phyloP scores from a whole-genome alignment of 1,140 invertebrate species.

The Hycleus cichorii region DNA sequence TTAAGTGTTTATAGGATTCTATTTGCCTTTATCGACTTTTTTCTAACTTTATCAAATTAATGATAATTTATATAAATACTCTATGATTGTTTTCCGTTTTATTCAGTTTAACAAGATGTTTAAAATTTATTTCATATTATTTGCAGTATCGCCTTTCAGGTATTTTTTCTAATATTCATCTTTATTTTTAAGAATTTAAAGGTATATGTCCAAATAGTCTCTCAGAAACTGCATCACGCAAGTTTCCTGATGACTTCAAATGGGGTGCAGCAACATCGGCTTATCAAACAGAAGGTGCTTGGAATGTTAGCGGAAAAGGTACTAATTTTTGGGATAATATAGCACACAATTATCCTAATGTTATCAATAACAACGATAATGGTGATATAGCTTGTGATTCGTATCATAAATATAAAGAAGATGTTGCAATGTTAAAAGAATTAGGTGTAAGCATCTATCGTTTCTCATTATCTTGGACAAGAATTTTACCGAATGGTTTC shows the following conservation, averaged over 20 bases:
- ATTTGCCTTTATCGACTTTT: too few relatives aligned
- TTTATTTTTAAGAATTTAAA: too few relatives aligned
- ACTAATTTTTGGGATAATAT: constrained; percentile 40
- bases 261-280: constrained; percentile 44
- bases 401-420: constrained; percentile 46
- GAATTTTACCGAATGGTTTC: constrained; percentile 49
- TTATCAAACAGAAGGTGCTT: constrained; percentile 66
- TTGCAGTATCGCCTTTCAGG: too few relatives aligned
- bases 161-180: too few relatives aligned
- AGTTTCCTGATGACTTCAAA: constrained; percentile 46
- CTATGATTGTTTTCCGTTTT: too few relatives aligned
- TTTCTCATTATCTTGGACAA: constrained; percentile 56
- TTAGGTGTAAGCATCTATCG: constrained; percentile 48
- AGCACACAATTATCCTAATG: constrained; percentile 26
- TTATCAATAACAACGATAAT: constrained; percentile 39
- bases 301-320: constrained; percentile 36
- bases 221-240: too few relatives aligned
- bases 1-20: too few relatives aligned
- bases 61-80: too few relatives aligned
- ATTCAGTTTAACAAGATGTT: too few relatives aligned
- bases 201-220: too few relatives aligned
- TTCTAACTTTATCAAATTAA: too few relatives aligned
- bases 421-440: constrained; percentile 42
- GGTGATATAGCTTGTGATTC: constrained; percentile 47
- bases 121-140: too few relatives aligned